Evolutionary conservation across 1,140 invertebrate genomes (phyloP).

Genomic region (Penaeus indicus): DNA sequence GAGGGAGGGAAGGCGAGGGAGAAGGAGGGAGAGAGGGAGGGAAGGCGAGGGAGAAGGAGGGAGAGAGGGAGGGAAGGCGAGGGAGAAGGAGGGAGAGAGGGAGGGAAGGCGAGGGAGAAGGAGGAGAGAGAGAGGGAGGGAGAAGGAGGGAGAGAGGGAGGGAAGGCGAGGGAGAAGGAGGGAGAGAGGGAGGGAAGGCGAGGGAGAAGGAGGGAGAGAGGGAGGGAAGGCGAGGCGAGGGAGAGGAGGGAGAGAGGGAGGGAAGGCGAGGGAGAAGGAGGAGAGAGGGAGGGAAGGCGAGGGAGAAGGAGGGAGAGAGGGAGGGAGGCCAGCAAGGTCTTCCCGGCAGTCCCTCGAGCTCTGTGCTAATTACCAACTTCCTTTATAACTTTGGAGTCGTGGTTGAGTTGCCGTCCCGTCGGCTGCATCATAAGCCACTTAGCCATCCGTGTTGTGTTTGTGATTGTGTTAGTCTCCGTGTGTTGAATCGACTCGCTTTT

Average conservation of each 20-base stretch:
- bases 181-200: not conserved
- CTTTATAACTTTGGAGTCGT: constrained; percentile 33
- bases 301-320: not conserved
- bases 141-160: no score
- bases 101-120: no score
- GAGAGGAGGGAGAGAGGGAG: not conserved
- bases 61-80: no score
- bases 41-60: no score
- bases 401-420: constrained; percentile 22
- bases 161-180: not conserved
- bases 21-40: no score
- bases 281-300: not conserved
- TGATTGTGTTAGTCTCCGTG: no score
- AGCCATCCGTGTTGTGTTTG: no score
- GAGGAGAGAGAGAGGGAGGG: no score
- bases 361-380: constrained; percentile 39
- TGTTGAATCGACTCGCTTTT: no score
- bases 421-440: constrained; percentile 28
- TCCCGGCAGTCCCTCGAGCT: constrained; percentile 13
- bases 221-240: not conserved
- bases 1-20: no score
- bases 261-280: not conserved
- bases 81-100: no score
- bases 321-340: not conserved
- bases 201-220: no score